Evolutionary conservation across 1,140 invertebrate species (phyloP).

Genomic region (Sitodiplosis mosellana): DNA sequence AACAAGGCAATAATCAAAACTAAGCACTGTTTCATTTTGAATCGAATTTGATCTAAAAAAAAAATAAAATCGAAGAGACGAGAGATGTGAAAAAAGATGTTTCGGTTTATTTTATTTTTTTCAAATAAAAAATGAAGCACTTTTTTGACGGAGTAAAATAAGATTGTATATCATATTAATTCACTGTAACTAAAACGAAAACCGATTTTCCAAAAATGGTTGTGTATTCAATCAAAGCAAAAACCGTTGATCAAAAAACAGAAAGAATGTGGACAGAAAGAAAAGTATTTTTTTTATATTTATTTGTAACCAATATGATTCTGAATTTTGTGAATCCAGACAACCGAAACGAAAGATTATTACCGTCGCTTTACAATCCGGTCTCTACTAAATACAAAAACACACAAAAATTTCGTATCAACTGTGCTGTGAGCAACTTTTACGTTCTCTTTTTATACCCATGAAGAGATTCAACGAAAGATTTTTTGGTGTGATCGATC

Average conservation of each 20-base stretch:
- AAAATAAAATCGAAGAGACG: background rate
- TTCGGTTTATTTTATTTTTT: constrained; percentile 8
- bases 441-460: constrained; percentile 26
- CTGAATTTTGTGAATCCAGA: background rate
- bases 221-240: too few species aligned
- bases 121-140: background rate
- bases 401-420: constrained; percentile 19
- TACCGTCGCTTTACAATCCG: background rate
- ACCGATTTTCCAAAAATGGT: constrained; percentile 1
- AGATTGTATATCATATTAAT: background rate
- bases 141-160: constrained; percentile 3
- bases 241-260: too few species aligned
- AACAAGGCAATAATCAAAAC: constrained; percentile 25
- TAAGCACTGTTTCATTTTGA: constrained; percentile 25
- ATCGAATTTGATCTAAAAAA: background rate
- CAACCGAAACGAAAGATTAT: background rate
- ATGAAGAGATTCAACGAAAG: constrained; percentile 6
- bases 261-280: constrained; percentile 1
- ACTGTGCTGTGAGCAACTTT: constrained; percentile 23
- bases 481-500: background rate
- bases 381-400: background rate
- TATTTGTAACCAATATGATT: too few species aligned
- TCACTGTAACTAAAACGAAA: constrained; percentile 1
- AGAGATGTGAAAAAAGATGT: background rate
- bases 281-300: too few species aligned